These are phyloP conservation scores for Lottia gigantea DNA, from an alignment of 2,888 invertebrate genomes.

Conservation along the genomic window DNA sequence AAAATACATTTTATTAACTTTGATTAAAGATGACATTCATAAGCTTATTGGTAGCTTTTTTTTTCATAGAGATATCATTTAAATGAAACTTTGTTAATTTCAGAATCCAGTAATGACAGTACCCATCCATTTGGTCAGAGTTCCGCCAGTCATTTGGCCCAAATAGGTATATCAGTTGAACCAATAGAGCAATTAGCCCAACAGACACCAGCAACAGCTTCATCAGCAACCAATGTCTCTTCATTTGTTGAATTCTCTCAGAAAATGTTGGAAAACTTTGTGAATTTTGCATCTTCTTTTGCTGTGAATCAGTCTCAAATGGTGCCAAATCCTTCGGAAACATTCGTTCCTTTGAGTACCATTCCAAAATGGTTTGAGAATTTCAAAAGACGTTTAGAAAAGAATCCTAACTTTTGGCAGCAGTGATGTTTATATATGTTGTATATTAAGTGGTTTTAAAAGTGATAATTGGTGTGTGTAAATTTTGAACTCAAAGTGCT, in stretches of 20 bases:
- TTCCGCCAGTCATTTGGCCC: constrained; percentile 82
- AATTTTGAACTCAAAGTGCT: too few species aligned
- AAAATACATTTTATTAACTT: too few species aligned
- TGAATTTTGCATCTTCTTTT: constrained; percentile 93
- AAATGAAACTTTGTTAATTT: neutral
- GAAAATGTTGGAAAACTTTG: constrained; percentile 92
- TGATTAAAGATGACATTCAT: too few species aligned
- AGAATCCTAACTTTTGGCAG: constrained; percentile 95
- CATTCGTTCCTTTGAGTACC: constrained; percentile 87
- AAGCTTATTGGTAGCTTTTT: neutral
- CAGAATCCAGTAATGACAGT: neutral
- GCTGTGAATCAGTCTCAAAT: constrained; percentile 83
- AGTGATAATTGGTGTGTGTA: too few species aligned
- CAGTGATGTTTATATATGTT: constrained; percentile 41
- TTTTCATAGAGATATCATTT: neutral
- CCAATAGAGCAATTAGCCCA: constrained; percentile 73
- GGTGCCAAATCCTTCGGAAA: constrained; percentile 81
- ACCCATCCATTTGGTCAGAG: constrained; percentile 40
- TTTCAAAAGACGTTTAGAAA: constrained; percentile 86
- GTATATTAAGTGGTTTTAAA: too few species aligned
- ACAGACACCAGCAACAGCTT: constrained; percentile 68
- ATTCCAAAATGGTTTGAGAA: constrained; percentile 94
- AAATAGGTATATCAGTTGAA: constrained; percentile 93
- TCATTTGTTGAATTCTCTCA: constrained; percentile 74
- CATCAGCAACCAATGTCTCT: constrained; percentile 55